Percentiles rank a stretch among this genome's conserved stretches.
Conservation (phyloP, 2,797 vertebrate genomes). For the Acropternis orthonyx region DNA sequence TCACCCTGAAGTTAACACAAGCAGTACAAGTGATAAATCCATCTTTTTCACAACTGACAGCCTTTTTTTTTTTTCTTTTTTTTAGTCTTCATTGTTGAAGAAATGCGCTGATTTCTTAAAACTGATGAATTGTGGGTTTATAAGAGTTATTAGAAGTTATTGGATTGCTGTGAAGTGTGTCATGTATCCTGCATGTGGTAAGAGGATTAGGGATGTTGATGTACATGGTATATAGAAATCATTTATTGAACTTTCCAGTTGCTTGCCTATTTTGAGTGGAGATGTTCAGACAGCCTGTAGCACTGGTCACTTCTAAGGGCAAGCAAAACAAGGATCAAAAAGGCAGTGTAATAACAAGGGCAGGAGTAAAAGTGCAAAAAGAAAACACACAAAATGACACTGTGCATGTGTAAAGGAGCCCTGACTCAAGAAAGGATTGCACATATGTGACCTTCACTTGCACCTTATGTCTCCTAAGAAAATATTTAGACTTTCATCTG, state of each 20-base stretch:
- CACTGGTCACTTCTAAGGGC: neutral
- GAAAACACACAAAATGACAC: neutral
- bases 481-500: neutral
- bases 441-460: neutral
- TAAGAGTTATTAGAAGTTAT: neutral
- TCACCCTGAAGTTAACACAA: neutral
- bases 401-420: neutral
- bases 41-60: neutral
- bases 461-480: neutral
- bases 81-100: neutral
- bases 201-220: neutral
- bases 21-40: neutral
- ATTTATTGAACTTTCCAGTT: neutral
- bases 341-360: neutral
- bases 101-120: neutral
- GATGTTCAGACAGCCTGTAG: neutral
- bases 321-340: neutral
- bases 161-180: neutral
- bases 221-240: neutral
- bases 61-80: neutral
- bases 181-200: neutral
- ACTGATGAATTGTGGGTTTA: neutral
- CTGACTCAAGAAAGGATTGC: neutral
- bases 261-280: neutral
- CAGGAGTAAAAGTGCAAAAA: neutral